phyloP scores from a whole-genome alignment of 2,113 vertebrate species.

The Lagenorhynchus albirostris region DNA sequence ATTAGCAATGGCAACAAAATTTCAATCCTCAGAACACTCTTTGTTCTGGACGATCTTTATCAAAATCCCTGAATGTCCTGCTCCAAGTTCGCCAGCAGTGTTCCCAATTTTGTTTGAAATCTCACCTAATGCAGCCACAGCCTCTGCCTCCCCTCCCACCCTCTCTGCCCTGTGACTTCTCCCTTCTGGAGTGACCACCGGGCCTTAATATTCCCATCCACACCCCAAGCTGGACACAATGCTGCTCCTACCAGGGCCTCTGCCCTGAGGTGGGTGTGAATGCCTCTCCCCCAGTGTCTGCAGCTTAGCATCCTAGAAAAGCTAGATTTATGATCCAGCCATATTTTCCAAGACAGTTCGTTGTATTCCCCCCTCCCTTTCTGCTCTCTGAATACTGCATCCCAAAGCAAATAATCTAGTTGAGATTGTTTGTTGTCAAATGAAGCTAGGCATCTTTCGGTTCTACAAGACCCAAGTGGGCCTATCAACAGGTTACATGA shows the following conservation, averaged over 20 bases:
- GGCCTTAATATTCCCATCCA: not conserved
- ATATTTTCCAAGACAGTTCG: not conserved
- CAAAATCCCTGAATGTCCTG: not conserved
- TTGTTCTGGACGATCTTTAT: not conserved
- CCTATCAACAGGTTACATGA: not conserved
- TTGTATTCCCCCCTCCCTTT: not conserved
- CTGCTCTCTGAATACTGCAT: not conserved
- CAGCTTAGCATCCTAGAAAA: not conserved
- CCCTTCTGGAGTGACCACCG: not conserved
- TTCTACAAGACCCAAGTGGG: not conserved
- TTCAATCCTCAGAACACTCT: not conserved
- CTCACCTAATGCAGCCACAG: no score
- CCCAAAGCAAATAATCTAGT: not conserved
- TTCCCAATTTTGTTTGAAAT: not conserved
- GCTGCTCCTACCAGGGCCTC: not conserved
- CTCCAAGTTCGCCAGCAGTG: not conserved
- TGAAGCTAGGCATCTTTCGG: not conserved
- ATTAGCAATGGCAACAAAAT: not conserved
- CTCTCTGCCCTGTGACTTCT: not conserved
- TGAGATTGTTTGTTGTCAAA: not conserved
- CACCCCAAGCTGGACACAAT: fast-evolving
- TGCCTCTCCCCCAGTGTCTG: not conserved
- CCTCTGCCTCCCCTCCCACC: no score
- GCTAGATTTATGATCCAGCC: not conserved
- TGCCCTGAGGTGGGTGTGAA: not conserved